Evolutionary conservation across 1,140 invertebrate species (phyloP).

Genomic region (Saccostrea glomerata): DNA sequence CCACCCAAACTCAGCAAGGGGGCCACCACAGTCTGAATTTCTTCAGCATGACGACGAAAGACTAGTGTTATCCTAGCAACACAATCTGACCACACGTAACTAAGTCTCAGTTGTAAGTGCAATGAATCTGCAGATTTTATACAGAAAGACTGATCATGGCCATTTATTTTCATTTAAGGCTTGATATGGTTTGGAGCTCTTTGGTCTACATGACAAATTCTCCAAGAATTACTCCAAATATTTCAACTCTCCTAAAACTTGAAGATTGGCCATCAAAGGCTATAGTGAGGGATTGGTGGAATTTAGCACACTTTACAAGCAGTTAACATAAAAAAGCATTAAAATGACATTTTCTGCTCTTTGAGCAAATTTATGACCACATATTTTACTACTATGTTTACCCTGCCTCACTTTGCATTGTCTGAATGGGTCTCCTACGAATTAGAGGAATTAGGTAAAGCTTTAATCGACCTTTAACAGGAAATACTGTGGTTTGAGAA

Average conservation of each 20-base stretch:
- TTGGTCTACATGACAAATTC: constrained; percentile 28
- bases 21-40: background rate
- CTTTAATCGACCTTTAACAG: constrained; percentile 21
- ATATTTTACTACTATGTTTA: constrained; percentile 20
- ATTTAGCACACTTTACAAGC: background rate
- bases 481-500: constrained; percentile 18
- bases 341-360: constrained; percentile 8
- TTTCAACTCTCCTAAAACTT: background rate
- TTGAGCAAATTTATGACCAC: constrained; percentile 27
- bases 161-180: background rate
- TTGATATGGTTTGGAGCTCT: background rate
- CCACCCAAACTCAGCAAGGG: background rate
- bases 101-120: background rate
- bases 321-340: constrained; percentile 27
- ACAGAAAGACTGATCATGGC: background rate
- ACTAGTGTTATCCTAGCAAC: background rate
- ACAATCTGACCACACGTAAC: background rate
- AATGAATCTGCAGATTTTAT: background rate
- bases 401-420: constrained; percentile 1
- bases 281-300: background rate
- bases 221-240: background rate
- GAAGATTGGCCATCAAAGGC: background rate
- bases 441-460: background rate
- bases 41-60: background rate
- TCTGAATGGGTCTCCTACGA: background rate